Base-by-base conservation (phyloP, 2,113 vertebrate genomes). In the Poecilia latipinna region DNA sequence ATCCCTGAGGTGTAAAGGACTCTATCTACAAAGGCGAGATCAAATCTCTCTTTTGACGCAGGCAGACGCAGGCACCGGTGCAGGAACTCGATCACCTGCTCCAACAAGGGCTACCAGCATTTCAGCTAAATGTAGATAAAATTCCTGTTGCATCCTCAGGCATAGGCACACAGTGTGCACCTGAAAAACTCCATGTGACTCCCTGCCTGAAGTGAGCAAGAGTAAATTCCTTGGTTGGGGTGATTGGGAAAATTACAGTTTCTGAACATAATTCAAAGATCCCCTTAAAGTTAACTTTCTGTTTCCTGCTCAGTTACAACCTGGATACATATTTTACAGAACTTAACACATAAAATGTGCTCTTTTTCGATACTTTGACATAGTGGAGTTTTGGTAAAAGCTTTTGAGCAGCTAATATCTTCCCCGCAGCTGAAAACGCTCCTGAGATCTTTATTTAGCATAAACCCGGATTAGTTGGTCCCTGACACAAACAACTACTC, bases 91-190 rank as follows among this genome's bases (percentile, higher is more conserved):
- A 80, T 92, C 88, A 83, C 88, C 90, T 86, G 88, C 83, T 91
- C 75, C 77, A 67, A 79, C 74, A 79, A 68, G 65, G 74, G 60
- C 82, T 61, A 84, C 82, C 85, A 71, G 83, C 84, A 88, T 89
- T 82, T 82, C 78, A 80, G 77, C 76, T 33, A 8, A 71, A 60
- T 72, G 62, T 28, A 86, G 91, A 93, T 93, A 92, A 93, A 83
- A 94, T 94, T 94, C 92, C 91, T 91, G 75, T 37, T 72, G 86
- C 78, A 80, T 91, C 82, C 80, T 91, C 84, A 81, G 79, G 82
- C 89, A 71, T 75, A 65, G 83, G 62, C 68, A 89, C 84, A 74
- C 61, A 33, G 54, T 29, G 71, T 69, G 72, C 60, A 61, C 72
- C 63, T 77, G 37, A 76, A 86, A 80, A 24, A 42, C 39, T 75